phyloP scores from a whole-genome alignment of 2,113 vertebrate genomes.

The Odontesthes bonariensis region DNA sequence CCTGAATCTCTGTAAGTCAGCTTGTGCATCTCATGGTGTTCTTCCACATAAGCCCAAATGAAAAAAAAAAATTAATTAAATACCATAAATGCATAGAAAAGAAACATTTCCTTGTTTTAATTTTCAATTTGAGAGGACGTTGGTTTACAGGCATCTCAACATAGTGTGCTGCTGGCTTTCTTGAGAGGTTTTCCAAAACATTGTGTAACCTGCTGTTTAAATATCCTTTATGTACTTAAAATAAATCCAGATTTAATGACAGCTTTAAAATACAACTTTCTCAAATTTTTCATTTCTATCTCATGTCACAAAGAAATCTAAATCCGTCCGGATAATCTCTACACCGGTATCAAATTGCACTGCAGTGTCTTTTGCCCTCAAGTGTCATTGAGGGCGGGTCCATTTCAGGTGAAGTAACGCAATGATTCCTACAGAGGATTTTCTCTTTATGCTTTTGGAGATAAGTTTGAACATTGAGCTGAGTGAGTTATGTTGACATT shows the following conservation, averaged over 20 bases:
- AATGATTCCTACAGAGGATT: not conserved
- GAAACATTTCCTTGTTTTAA: not conserved
- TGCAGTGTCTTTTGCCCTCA: constrained; percentile 65
- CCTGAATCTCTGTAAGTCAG: constrained; percentile 49
- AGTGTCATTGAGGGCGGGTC: constrained; percentile 60
- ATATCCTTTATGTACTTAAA: constrained; percentile 60
- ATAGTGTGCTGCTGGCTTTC: constrained; percentile 15
- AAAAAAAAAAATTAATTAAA: not conserved
- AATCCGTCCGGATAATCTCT: constrained; percentile 79
- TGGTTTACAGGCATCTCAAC: not conserved
- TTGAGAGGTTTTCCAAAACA: constrained; percentile 8
- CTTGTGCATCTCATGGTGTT: constrained; percentile 18
- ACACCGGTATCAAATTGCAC: constrained; percentile 64
- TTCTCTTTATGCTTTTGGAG: not conserved
- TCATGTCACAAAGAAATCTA: constrained; percentile 77
- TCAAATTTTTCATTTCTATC: constrained; percentile 74
- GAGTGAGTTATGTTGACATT: not conserved
- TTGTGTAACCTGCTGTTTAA: constrained; percentile 54
- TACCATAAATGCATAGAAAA: not conserved
- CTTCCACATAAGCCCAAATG: constrained; percentile 19
- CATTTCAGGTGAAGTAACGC: constrained; percentile 31
- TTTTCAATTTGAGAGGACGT: not conserved
- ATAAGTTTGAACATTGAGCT: not conserved
- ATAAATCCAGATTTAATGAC: constrained; percentile 77
- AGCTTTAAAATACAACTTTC: constrained; percentile 66